Base-by-base conservation (phyloP, 30 jellyfish, hydroid and myxozoan genomes). In the Turritopsis rubra region DNA sequence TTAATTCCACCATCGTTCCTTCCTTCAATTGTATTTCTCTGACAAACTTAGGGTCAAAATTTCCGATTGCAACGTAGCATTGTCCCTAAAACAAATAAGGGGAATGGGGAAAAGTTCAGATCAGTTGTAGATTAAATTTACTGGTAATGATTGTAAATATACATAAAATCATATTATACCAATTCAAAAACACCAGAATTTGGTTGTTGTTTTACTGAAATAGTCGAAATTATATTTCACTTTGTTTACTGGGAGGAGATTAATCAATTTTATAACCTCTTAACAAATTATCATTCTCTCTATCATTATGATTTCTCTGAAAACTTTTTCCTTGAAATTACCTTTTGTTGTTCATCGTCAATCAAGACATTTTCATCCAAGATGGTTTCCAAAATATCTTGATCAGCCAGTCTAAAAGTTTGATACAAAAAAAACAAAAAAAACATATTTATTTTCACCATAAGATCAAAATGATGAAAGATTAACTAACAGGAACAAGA, bases 41-140 rank as follows among this genome's bases (percentile, higher is more conserved):
- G 28, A 82, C 95, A 41, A 77, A 88, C 70, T 86, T 87, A 16
- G 98, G 93, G 60, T 92, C 98, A 74, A 84, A 92, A 73, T 92
- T 92, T 25, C 95, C 96, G 24, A 92, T 92, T n/a, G 98, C 98
- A 71, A 88, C 90, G 79, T 92, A 92, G 16, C 84, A 76, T 65
- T 83, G 74, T 26, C 88, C 87, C 97, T 90, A 86, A 53, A 88
- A 73, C 7, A 52, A 53, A 31, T 28, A 29, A 19, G 54, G n/a
- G 31, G 17, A 72, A 18, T 16, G 21, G 21, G 21, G 72, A 54
- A 54, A 54, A 54, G 21, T 54, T 18, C 21, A 16, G 18, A 21
- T 16, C 19, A 54, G 72, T 16, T 54, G 18, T 21, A 54, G 19
- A 54, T 16, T 54, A 21, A 16, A 54, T 18, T 21, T 54, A 16